Conservation (phyloP, 2,888 invertebrate genomes). For the Empis livida region DNA sequence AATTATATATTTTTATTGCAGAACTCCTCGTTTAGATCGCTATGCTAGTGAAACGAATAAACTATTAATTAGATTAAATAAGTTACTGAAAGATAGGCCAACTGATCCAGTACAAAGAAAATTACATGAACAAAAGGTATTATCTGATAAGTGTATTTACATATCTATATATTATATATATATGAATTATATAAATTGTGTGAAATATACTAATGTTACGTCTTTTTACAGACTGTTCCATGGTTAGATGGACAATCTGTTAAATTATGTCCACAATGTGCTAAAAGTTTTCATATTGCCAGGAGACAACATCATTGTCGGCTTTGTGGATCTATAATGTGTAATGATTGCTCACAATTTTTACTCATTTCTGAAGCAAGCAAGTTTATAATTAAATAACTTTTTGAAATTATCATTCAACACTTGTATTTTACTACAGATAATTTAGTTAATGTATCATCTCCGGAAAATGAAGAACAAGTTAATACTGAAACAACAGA, state of each 20-base stretch:
- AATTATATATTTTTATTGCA: constrained; percentile 14
- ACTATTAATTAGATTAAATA: constrained; percentile 83
- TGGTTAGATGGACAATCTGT: constrained; percentile 91
- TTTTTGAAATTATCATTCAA: neutral
- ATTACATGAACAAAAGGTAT: constrained; percentile 54
- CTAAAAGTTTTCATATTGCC: constrained; percentile 73
- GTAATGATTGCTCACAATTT: constrained; percentile 81
- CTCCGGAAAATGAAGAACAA: constrained; percentile 20
- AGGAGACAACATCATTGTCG: constrained; percentile 93
- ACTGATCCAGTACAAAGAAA: constrained; percentile 57
- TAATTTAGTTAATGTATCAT: constrained; percentile 27
- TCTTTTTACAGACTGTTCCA: constrained; percentile 50
- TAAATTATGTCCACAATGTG: constrained; percentile 82
- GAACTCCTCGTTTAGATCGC: constrained; percentile 65
- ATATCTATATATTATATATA: no score
- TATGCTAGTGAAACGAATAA: constrained; percentile 93
- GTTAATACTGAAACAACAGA: neutral
- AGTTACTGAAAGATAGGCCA: constrained; percentile 72
- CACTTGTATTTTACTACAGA: constrained; percentile 13
- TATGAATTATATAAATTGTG: no score
- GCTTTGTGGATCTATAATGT: constrained; percentile 86
- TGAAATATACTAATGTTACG: no score
- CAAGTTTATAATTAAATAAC: constrained; percentile 34
- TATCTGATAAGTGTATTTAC: no score
- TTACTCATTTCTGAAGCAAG: constrained; percentile 65